These are phyloP conservation scores for Aplysia californica DNA, from an alignment of 1,140 invertebrate genomes.

Conservation along the genomic window DNA sequence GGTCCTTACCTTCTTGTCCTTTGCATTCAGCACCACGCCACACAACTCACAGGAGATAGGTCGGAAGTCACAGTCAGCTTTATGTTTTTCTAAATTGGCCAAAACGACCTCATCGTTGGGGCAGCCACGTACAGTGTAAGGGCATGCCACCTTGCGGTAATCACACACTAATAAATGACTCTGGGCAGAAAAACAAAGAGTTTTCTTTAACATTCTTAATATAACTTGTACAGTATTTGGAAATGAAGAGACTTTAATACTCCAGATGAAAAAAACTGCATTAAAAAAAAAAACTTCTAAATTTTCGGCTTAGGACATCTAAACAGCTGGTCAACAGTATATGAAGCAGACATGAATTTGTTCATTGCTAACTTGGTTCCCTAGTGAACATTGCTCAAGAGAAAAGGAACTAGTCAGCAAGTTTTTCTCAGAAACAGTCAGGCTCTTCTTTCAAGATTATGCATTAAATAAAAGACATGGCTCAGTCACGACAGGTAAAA, in stretches of 20 bases:
- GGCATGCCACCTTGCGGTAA: background rate
- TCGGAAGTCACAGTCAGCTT: background rate
- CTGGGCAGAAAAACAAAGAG: background rate
- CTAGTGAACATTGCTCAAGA: no score
- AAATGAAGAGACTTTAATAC: background rate
- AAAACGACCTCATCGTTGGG: background rate
- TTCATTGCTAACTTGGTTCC: no score
- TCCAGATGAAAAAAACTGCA: background rate
- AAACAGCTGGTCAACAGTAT: no score
- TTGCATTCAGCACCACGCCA: background rate
- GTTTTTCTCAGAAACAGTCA: no score
- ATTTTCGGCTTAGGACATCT: no score
- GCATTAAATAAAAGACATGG: no score
- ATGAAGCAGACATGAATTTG: background rate
- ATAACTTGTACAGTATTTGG: background rate
- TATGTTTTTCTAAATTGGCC: background rate
- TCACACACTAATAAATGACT: background rate
- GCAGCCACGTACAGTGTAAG: background rate
- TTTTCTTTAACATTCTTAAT: background rate
- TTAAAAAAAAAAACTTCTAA: background rate
- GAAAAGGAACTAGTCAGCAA: no score
- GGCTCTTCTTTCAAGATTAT: no score
- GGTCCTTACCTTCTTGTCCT: background rate
- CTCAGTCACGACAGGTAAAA: no score
- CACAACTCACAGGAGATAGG: slow-evolving; percentile 7